Evolutionary conservation across 2,797 vertebrate species (phyloP), one percentile per base, ranked within the genome.

Genomic region (Decapterus maruadsi): DNA sequence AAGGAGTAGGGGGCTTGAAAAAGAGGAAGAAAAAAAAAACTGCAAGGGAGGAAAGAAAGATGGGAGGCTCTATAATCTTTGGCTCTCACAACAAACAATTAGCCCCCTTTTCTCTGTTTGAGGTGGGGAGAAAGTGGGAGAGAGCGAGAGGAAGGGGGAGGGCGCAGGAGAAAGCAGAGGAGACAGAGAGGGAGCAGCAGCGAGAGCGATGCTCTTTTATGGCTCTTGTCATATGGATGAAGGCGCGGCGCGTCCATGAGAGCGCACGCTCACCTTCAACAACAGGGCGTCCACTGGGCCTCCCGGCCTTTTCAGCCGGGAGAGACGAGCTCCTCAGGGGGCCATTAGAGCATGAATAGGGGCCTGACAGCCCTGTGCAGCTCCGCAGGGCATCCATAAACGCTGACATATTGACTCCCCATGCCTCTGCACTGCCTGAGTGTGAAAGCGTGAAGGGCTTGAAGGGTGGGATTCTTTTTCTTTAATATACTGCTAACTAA

Each of bases 241-340:
- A 95, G 92, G 93, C 88, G 53, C 90, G 79, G 93, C 91, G 91
- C 91, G 88, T 94, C 92, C 91, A 91, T 93, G 92, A 94, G 93
- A 94, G 92, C 91, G 93, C 91, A 92, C 90, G 91, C 95, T 96
- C 95, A 96, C 96, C 95, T 96, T 93, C 94, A 95, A 95, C 95
- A 96, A 96, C 94, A 90, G 94, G 92, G 92, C 86, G 89, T 95
- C 91, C 90, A 91, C 91, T 78, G 92, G 92, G 95, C 94, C 94
- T 95, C 93, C 94, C 87, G 89, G 86, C 83, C 93, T 87, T 95
- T 96, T 95, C 94, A 96, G 95, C 88, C 89, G 87, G 68, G 93
- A 96, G 95, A 95, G 95, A 95, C 94, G 90, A 77, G 92, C 96
- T 96, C 97, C 96, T 96, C 96, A 93, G 97, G 97, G 96, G 97